Conservation (phyloP, 2,113 vertebrate genomes). For the Tachycineta bicolor region DNA sequence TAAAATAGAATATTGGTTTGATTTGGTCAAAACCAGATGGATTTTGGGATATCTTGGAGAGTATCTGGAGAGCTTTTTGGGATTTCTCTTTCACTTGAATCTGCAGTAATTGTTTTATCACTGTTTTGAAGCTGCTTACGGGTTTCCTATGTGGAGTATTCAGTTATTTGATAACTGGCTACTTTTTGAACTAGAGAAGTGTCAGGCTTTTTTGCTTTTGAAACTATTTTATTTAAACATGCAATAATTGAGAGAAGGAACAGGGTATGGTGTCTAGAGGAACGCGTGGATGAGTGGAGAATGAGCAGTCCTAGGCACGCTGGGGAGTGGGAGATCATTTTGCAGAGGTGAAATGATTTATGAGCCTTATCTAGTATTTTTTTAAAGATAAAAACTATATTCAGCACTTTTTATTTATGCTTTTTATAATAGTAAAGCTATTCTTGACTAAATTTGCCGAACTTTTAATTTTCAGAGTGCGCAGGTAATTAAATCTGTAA, state of each 20-base stretch:
- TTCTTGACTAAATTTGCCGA: not conserved
- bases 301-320: not conserved
- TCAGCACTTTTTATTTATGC: slow-evolving; percentile 67
- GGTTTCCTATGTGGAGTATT: slow-evolving; percentile 26
- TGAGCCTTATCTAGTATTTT: slow-evolving; percentile 57
- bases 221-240: slow-evolving; percentile 52
- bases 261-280: not conserved
- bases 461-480: slow-evolving; percentile 27
- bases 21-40: not conserved
- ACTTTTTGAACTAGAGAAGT: not conserved
- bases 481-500: not conserved
- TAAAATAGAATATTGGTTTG: slow-evolving; percentile 3
- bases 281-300: not conserved
- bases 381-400: slow-evolving; percentile 52
- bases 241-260: slow-evolving; percentile 61
- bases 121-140: slow-evolving; percentile 55
- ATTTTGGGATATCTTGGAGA: not conserved
- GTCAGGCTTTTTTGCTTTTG: slow-evolving; percentile 49
- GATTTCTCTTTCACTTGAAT: slow-evolving; percentile 42
- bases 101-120: slow-evolving; percentile 20
- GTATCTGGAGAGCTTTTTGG: not conserved
- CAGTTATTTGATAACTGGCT: slow-evolving; percentile 37
- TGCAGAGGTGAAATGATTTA: slow-evolving; percentile 6
- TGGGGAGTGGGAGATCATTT: slow-evolving; percentile 17
- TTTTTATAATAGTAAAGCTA: slow-evolving; percentile 51